Base-by-base conservation (phyloP, 2,797 vertebrate genomes). In the Gadopsis marmoratus region DNA sequence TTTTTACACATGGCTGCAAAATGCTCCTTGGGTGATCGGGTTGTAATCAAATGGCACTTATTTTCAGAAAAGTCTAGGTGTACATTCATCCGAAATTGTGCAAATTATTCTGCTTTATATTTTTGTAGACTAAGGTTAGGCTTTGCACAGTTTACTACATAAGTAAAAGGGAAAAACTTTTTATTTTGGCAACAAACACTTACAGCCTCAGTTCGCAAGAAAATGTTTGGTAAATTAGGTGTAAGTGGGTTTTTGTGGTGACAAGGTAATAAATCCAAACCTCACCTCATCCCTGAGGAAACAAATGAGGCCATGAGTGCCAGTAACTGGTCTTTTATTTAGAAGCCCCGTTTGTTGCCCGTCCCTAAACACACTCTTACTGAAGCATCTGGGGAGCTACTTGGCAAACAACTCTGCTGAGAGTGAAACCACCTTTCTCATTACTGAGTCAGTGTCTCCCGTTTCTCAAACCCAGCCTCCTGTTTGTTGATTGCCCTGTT, bases 381-480 rank as follows among this genome's bases (percentile, higher is more conserved):
- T 33, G 43, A 59, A 87, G 81, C 74, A 81, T 63, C 88, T 71
- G 31, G 76, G 88, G 89, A 91, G 83, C 83, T 67, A 73, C 87
- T 87, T 84, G 74, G 65, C 77, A 74, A 77, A 83, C 74, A 78
- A 31, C 55, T 76, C 51, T 0, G 26, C 26, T 26, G 26, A 26
- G 26, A 26, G 26, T 26, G 26, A 26, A 26, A 26, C 26, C 26
- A 26, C 26, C 26, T 26, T 26, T 26, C 26, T 26, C 26, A 26
- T 26, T 26, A 26, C 26, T 26, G 26, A 26, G 26, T 26, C 26
- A 26, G 26, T 35, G 1, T 70, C 82, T 78, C 72, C 59, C 43
- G 55, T 56, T 39, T 41, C 62, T 74, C 59, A 65, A 63, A 74
- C 67, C 66, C 51, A 14, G 61, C 77, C 50, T 86, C 82, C 55